phyloP scores from a whole-genome alignment of 2,888 invertebrate genomes.

The Aphodius sticticus region DNA sequence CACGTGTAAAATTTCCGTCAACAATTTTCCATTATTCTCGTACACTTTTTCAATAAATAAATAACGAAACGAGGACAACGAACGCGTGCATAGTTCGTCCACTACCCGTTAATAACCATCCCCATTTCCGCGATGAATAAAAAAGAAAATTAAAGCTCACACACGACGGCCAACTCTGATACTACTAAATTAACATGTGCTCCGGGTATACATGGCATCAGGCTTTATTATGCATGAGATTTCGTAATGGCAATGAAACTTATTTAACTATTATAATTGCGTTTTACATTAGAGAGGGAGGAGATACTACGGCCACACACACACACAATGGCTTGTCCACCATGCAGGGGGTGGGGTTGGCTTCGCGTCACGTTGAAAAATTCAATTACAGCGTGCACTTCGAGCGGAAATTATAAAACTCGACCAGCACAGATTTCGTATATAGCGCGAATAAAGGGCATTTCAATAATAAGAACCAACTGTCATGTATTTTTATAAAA shows the following conservation, averaged over 20 bases:
- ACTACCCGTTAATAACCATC: constrained; percentile 11
- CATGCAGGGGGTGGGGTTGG: neutral
- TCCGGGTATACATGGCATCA: neutral
- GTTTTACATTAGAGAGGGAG: constrained; percentile 12
- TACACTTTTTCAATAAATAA: neutral
- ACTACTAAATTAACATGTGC: neutral
- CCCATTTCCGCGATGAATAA: constrained; percentile 22
- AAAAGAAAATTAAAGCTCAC: constrained; percentile 4
- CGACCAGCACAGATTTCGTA: neutral
- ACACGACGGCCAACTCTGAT: neutral
- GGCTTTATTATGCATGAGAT: constrained; percentile 24
- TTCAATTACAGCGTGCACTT: neutral
- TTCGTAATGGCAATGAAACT: constrained; percentile 24
- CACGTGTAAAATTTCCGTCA: neutral
- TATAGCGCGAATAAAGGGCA: neutral
- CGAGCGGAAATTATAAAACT: neutral
- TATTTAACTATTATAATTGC: constrained; percentile 24
- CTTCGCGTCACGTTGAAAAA: neutral
- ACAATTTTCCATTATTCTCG: neutral
- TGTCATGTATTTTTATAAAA: neutral
- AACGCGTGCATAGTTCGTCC: neutral
- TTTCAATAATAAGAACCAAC: neutral
- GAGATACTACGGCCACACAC: neutral
- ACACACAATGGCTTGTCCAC: neutral
- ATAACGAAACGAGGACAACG: neutral